Evolutionary conservation across 2,113 vertebrate species (phyloP), one percentile per base, ranked within the genome.

Genomic region (Ammodytes dubius): DNA sequence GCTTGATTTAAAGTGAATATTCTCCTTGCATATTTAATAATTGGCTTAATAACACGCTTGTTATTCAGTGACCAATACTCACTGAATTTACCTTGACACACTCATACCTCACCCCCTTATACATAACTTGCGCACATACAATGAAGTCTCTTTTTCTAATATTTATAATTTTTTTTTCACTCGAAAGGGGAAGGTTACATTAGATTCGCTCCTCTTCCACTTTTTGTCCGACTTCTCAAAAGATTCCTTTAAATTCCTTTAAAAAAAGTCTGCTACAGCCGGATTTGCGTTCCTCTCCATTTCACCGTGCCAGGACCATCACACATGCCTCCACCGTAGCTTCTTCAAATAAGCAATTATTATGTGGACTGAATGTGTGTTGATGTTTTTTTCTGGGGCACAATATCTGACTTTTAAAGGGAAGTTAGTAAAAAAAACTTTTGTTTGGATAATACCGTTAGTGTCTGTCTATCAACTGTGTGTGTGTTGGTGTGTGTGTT

Each of bases 11-110:
- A 81, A 77, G 49, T 60, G 57, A 87, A 79, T 73, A 74, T 76
- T 82, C 45, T 64, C 59, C 54, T 56, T 67, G 52, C 60, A 72
- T 83, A 63, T 81, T 74, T 82, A 87, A 73, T 65, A 74, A 83
- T 63, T 82, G 52, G 73, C 68, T 72, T 83, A 77, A 88, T 88
- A 83, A 67, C 70, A 79, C 14, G 58, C 74, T 76, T 83, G 59
- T 69, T 70, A 88, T 81, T 90, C 83, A 69, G 71, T 85, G 84
- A 79, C 74, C 80, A 76, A 57, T 80, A 81, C 49, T 70, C 67
- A 66, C 39, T 59, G 14, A 74, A 47, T 77, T 85, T 80, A 79
- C 77, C 84, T 84, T 91, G 80, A 89, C 84, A 79, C 49, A 56
- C 56, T 63, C 42, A 71, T 65, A 83, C 87, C 72, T 72, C 77